phyloP scores from a whole-genome alignment of 92 coral and sea anemone genomes.

The Porites divaricata region DNA sequence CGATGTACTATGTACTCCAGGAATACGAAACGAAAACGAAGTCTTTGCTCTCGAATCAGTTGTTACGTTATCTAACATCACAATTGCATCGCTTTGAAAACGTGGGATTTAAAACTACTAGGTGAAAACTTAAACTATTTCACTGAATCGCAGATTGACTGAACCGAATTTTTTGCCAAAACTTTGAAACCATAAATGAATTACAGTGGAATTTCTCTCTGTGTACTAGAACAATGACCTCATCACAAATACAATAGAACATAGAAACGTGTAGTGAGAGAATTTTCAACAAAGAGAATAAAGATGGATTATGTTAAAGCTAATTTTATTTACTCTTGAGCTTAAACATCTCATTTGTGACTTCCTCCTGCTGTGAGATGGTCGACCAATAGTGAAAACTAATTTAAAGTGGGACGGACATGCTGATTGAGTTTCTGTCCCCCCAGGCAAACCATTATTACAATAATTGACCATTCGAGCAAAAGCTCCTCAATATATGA shows the following conservation, averaged over 20 bases:
- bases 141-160: constrained; percentile 17
- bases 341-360: constrained; percentile 38
- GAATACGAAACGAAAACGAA: constrained; percentile 7
- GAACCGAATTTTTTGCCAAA: not conserved
- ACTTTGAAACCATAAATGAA: not conserved
- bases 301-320: not conserved
- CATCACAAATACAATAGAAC: not conserved
- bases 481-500: constrained; percentile 21
- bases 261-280: constrained; percentile 4
- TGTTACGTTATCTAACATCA: constrained; percentile 5
- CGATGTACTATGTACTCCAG: constrained; percentile 1
- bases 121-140: not conserved
- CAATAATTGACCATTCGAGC: constrained; percentile 9
- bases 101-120: not conserved
- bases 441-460: constrained; percentile 5
- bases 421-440: constrained; percentile 1
- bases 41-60: constrained; percentile 1
- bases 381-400: constrained; percentile 17
- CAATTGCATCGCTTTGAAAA: not conserved
- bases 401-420: constrained; percentile 9
- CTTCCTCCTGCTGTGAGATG: not conserved
- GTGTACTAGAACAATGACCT: not conserved
- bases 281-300: constrained; percentile 14
- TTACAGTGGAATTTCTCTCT: not conserved
- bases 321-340: constrained; percentile 25